Evolutionary conservation across 2,888 invertebrate species (phyloP), one percentile per base, ranked within the genome.

Genomic region (Erebia aethiops): DNA sequence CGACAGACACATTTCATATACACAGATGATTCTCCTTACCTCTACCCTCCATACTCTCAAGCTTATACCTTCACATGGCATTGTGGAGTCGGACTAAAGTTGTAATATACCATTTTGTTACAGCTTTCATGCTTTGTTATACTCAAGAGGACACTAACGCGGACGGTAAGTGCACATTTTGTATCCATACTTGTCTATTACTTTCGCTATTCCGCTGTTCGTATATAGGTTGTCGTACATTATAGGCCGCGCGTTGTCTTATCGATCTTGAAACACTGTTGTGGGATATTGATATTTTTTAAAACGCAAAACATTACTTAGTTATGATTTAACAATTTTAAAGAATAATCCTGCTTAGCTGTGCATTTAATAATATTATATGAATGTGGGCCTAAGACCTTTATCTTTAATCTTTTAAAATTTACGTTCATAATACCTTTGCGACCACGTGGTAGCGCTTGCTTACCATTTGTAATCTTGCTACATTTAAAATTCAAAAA

Each of bases 61-160:
- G 67, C 67, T 67, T 67, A 43, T 61, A 52, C 18, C 41, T 58
- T 67, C 67, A 51, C 49, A 58, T 16, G 9, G 16, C 14, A 41
- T 54, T 56, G 49, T 58, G 62, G 62, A 62, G 58, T 52, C 43
- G 43, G 46, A 69, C 11, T 1, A 64, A 67, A 57, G 73, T 76
- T 82, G 81, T 87, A 84, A 87, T 82, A 78, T 78, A 82, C 78
- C 76, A 84, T 88, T 95, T 93, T 95, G 94, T 96, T 97, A 88
- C 96, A 97, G 97, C 97, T 93, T 97, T 97, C 96, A 97, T 97
- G 97, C 95, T 97, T 94, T 97, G 97, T 95, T 97, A 97, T 95
- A 97, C 97, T 84, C 97, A 97, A 95, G 97, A 97, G 94, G 97
- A 97, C 92, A 95, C 97, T 85, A 97, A 97, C 91, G 95, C 97